phyloP scores from a whole-genome alignment of 2,797 vertebrate genomes.

The Fundulus diaphanus region DNA sequence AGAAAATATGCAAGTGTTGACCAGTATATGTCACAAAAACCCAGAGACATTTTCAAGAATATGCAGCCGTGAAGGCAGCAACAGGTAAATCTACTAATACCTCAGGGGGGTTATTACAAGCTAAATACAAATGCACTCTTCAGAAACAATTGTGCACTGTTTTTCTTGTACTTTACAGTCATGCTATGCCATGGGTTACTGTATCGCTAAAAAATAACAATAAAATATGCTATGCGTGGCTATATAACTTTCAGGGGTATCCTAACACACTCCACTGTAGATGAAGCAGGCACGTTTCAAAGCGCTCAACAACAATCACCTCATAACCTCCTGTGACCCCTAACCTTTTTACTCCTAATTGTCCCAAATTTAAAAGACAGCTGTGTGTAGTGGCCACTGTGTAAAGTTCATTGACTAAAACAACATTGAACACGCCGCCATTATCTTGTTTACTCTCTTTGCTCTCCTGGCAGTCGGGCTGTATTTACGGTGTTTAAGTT shows the following conservation, averaged over 20 bases:
- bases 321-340: slow-evolving; percentile 14
- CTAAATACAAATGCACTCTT: neutral
- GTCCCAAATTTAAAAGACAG: neutral
- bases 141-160: neutral
- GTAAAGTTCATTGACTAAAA: neutral
- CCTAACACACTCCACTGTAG: slow-evolving; percentile 42
- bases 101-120: neutral
- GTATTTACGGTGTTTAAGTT: neutral
- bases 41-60: neutral
- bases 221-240: neutral
- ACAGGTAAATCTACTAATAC: neutral
- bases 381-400: neutral
- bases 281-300: slow-evolving; percentile 29
- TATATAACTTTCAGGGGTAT: neutral
- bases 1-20: no score
- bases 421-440: neutral
- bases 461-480: neutral
- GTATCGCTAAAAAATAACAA: neutral
- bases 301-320: neutral
- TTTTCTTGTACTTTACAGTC: neutral
- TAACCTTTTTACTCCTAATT: slow-evolving; percentile 16
- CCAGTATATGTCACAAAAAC: no score
- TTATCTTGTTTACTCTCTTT: neutral
- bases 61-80: neutral
- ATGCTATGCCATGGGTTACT: neutral